A percentile compares a stretch with the other conserved stretches of the same genome.
Conservation (phyloP, 2,797 vertebrate species). For the Cyclura pinguis region DNA sequence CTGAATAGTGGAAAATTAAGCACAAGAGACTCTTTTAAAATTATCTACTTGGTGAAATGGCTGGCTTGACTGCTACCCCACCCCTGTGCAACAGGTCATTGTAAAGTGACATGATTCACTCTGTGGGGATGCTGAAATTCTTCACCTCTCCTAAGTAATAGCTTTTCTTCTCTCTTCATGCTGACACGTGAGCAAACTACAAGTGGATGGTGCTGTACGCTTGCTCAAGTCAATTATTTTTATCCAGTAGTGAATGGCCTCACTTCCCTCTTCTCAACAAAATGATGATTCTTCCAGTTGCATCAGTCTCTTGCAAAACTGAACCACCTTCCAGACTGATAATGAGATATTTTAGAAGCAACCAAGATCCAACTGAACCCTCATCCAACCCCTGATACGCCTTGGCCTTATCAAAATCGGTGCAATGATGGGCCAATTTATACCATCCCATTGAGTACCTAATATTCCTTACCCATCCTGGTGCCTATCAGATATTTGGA, state of each 20-base stretch:
- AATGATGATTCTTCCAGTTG: slow-evolving; percentile 58
- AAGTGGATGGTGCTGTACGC: slow-evolving; percentile 65
- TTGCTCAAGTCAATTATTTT: slow-evolving; percentile 78
- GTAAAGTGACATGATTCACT: slow-evolving; percentile 56
- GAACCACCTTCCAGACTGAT: not conserved
- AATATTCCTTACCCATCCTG: too few relatives aligned
- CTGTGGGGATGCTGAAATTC: slow-evolving; percentile 57
- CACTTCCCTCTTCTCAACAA: slow-evolving; percentile 71
- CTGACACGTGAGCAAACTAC: slow-evolving; percentile 72
- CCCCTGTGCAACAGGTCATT: slow-evolving; percentile 21
- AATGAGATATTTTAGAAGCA: not conserved
- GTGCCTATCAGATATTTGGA: not conserved
- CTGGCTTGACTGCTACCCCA: not conserved
- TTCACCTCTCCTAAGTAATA: slow-evolving; percentile 69
- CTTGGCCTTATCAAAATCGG: not conserved
- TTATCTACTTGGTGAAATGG: slow-evolving; percentile 15
- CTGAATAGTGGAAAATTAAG: not conserved
- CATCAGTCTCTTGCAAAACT: slow-evolving; percentile 36
- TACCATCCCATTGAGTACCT: not conserved
- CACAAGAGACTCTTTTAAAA: not conserved
- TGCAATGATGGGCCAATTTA: not conserved
- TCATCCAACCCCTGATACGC: too few relatives aligned
- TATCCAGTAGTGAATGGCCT: slow-evolving; percentile 63
- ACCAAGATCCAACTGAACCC: too few relatives aligned
- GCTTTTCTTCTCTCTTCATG: slow-evolving; percentile 70